Evolutionary conservation across 37 sponge, comb jelly and placozoan species (phyloP), one percentile per base, ranked within the genome.

Genomic region (Haliclona indistincta): DNA sequence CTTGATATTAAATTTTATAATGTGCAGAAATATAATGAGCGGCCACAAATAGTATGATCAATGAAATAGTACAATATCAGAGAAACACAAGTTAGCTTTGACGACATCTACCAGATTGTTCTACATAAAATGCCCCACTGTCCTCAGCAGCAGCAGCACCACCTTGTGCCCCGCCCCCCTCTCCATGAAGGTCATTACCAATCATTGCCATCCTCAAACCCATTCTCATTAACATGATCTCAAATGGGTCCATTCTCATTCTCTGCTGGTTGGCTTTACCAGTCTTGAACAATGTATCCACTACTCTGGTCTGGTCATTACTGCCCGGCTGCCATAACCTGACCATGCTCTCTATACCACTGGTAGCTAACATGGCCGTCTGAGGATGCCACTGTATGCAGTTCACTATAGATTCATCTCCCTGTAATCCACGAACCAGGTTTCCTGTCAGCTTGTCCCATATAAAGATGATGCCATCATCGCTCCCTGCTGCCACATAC

Each of bases 401-500:
- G 73, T 95, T 95, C 43, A 92, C 89, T 39, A 95, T 92, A 8
- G 81, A 80, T 15, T 62, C 72, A 52, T 95, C 96, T 25, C 89
- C 96, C 22, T 79, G 73, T 1, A 95, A 64, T 40, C 81, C 73
- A 11, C 76, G 78, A 22, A 95, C 80, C 2, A 95, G 42, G 35
- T 88, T 88, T 23, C 74, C 76, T 1, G 83, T 88, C 10, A 44
- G 33, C 62, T 85, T 92, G 23, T 95, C 87, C 99, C 99, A 97
- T 47, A 94, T 89, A 62, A 92, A 97, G 36, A 94, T 44, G 51
- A 82, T 78, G 6, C 93, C 92, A 55, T 97, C 99, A 53, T 97
- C 99, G 39, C 95, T 95, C 8, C 99, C 99, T 28, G 99, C 93
- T 29, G 81, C 91, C 23, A 97, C 73, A 61, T 87, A 97, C 53